Base-by-base conservation (phyloP, 2,888 invertebrate genomes). In the Phortica okadai region DNA sequence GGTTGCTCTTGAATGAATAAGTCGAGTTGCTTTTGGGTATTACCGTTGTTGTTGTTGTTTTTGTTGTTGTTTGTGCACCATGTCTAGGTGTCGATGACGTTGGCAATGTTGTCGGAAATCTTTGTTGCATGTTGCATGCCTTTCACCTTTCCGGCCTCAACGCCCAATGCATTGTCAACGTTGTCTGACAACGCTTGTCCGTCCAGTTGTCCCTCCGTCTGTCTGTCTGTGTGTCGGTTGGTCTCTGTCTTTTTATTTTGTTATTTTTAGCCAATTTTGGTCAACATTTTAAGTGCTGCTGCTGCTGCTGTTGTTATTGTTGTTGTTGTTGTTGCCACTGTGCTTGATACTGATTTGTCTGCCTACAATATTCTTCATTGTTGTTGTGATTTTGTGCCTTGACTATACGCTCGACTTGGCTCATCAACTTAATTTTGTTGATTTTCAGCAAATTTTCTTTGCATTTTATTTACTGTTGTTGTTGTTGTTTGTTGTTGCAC, bases 11-110 rank as follows among this genome's bases (percentile, higher is more conserved):
- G 58, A 72, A 70, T 25, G 79, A 75, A 56, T 79, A 79, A 67
- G 73, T 74, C 81, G 75, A 79, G 80, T 80, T 73, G 78, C 80
- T 80, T 73, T 25, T 75, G 70, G 70, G 7, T 56, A 21, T 21
- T 64, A 69, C 56, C 59, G 41, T 44, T 79, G 66, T 67, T 73
- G 54, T 73, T 74, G 72, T 59, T 59, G 73, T n/a, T 44, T 16
- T 42, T 64, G 44, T 66, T 74, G 66, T 58, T 62, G 64, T 42
- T 74, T 64, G 25, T 75, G 66, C 54, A 50, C 5, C 50, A 14
- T 84, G 77, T 78, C 81, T 78, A 88, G 88, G 85, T 88, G 89
- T 88, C 89, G 87, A 85, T 85, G 85, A 85, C 85, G 85, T 88
- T 86, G 86, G 78, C 77, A 77, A 78, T 80, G 67, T 64, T 74